phyloP scores from a whole-genome alignment of 2,113 vertebrate genomes.

The Riparia riparia region DNA sequence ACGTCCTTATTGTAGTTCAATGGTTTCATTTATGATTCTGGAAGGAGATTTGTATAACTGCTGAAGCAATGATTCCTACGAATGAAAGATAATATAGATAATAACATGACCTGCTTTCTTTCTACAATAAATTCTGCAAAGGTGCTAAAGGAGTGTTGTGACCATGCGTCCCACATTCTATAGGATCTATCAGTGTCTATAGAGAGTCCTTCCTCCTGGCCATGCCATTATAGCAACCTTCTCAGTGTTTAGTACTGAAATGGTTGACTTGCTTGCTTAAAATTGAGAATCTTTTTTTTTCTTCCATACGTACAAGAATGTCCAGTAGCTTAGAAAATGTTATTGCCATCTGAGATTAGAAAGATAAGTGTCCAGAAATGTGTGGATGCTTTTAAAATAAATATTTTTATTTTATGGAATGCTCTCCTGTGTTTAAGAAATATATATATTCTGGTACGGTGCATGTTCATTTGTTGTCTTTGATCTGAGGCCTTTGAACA shows the following conservation, averaged over 20 bases:
- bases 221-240: not conserved
- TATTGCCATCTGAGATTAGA: not conserved
- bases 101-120: not conserved
- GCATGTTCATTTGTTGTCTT: not conserved
- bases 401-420: not conserved
- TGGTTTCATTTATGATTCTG: not conserved
- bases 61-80: not conserved
- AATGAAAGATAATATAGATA: not conserved
- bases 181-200: rapidly evolving
- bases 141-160: not conserved
- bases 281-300: not conserved
- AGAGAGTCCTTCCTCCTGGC: not conserved
- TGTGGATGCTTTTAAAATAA: not conserved
- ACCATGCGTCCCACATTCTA: rapidly evolving
- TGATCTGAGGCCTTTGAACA: not conserved
- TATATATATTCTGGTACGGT: rapidly evolving
- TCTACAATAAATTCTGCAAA: not conserved
- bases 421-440: not conserved
- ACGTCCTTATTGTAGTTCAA: not conserved
- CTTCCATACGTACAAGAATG: not conserved
- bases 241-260: not conserved
- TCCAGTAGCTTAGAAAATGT: not conserved
- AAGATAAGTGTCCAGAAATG: not conserved
- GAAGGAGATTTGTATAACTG: not conserved
- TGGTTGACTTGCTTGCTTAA: not conserved